phyloP scores from a whole-genome alignment of 2,113 vertebrate genomes.

The Gadus macrocephalus region DNA sequence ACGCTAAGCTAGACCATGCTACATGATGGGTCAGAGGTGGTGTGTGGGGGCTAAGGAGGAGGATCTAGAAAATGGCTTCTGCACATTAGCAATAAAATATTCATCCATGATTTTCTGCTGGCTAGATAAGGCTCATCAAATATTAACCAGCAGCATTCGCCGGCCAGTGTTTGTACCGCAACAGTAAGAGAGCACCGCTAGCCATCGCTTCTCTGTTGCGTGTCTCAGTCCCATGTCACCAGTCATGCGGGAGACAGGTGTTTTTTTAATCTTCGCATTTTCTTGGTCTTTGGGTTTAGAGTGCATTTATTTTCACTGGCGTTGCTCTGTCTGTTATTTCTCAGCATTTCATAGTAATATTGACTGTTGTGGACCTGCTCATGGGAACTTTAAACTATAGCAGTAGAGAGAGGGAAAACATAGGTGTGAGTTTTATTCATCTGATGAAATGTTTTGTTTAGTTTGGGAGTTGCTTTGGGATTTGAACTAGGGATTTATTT shows the following conservation, averaged over 20 bases:
- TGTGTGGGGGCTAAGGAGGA: background rate
- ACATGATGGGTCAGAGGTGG: background rate
- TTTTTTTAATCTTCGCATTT: background rate
- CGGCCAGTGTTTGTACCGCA: background rate
- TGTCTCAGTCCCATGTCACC: background rate
- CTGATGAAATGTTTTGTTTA: background rate
- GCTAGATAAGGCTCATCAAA: slow-evolving; percentile 58
- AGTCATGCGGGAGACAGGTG: background rate
- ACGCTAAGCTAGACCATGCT: background rate
- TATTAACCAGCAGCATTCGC: slow-evolving; percentile 39
- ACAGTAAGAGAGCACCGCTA: background rate
- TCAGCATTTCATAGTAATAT: no score
- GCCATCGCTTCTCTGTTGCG: background rate
- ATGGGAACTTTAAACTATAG: no score
- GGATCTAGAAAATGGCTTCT: slow-evolving; percentile 5
- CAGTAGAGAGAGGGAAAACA: no score
- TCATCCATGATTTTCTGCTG: slow-evolving; percentile 49
- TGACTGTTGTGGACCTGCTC: no score
- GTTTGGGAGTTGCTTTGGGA: background rate
- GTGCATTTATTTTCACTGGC: background rate
- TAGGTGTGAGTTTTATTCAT: background rate
- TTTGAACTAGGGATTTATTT: background rate
- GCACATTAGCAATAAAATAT: slow-evolving; percentile 56
- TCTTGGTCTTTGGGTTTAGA: background rate
- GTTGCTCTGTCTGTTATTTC: background rate